These are phyloP conservation scores for Camelus dromedarius DNA, from an alignment of 2,113 vertebrate genomes.

Conservation along the genomic window DNA sequence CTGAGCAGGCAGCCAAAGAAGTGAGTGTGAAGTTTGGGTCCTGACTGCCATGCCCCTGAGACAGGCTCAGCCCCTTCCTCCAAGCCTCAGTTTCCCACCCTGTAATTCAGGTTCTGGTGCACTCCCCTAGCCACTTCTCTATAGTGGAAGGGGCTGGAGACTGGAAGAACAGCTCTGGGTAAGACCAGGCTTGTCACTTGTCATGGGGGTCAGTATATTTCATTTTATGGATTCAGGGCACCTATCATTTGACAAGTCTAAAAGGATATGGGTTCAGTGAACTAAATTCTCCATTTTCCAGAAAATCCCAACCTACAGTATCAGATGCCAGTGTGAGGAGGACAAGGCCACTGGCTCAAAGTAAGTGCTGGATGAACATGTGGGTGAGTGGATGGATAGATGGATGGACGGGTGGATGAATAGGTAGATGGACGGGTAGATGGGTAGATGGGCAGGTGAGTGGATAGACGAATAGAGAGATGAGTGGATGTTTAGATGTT, in stretches of 20 bases:
- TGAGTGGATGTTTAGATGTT: fast-evolving
- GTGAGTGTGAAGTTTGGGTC: neutral
- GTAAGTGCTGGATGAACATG: neutral
- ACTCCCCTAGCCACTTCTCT: neutral
- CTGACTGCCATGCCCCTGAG: fast-evolving
- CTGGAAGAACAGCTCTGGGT: neutral
- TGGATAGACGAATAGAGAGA: neutral
- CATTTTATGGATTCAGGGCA: neutral
- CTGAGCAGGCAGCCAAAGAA: neutral
- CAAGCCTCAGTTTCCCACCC: neutral
- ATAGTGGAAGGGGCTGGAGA: neutral
- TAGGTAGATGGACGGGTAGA: neutral
- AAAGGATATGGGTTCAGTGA: neutral
- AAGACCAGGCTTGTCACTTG: neutral
- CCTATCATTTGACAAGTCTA: neutral
- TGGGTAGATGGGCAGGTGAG: neutral
- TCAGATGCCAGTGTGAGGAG: neutral
- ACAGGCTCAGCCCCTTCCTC: neutral
- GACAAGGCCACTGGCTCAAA: neutral
- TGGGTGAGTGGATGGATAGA: fast-evolving
- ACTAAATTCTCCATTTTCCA: neutral
- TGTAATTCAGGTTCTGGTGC: neutral
- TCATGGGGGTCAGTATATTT: neutral
- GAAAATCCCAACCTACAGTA: neutral
- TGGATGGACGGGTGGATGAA: fast-evolving